Conservation (phyloP, 2,888 invertebrate species). For the Ditula angustiorana region DNA sequence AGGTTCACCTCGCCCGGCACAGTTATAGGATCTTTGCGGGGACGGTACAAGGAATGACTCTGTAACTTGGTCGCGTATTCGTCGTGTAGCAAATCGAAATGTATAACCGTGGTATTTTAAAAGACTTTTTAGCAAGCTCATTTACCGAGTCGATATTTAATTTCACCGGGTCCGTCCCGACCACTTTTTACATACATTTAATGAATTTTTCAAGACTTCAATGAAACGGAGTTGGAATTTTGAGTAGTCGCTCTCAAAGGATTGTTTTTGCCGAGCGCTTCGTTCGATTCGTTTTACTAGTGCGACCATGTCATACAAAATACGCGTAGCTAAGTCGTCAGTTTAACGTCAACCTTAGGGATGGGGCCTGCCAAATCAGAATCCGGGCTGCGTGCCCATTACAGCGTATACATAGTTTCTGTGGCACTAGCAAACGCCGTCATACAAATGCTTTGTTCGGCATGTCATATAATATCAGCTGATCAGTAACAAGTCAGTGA, state of each 20-base stretch:
- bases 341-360: too few relatives aligned
- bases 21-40: slow-evolving; percentile 53
- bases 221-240: not conserved
- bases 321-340: too few relatives aligned
- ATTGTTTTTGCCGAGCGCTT: too few relatives aligned
- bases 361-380: too few relatives aligned
- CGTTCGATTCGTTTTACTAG: too few relatives aligned
- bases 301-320: too few relatives aligned
- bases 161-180: slow-evolving; percentile 30
- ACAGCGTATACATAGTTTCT: too few relatives aligned
- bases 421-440: too few relatives aligned
- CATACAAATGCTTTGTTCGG: slow-evolving; percentile 15
- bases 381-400: too few relatives aligned
- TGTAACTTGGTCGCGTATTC: slow-evolving; percentile 49
- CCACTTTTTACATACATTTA: slow-evolving; percentile 24
- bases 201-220: slow-evolving; percentile 21
- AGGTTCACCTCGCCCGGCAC: slow-evolving; percentile 47
- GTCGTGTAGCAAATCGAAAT: slow-evolving; percentile 4
- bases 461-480: slow-evolving; percentile 38
- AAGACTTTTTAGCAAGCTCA: too few relatives aligned
- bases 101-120: slow-evolving; percentile 22
- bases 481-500: slow-evolving; percentile 46
- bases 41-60: slow-evolving; percentile 53
- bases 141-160: slow-evolving; percentile 14
- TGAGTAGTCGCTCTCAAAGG: not conserved